These are phyloP conservation scores for Hipposideros larvatus DNA, from an alignment of 2,797 vertebrate species.

Conservation along the genomic window DNA sequence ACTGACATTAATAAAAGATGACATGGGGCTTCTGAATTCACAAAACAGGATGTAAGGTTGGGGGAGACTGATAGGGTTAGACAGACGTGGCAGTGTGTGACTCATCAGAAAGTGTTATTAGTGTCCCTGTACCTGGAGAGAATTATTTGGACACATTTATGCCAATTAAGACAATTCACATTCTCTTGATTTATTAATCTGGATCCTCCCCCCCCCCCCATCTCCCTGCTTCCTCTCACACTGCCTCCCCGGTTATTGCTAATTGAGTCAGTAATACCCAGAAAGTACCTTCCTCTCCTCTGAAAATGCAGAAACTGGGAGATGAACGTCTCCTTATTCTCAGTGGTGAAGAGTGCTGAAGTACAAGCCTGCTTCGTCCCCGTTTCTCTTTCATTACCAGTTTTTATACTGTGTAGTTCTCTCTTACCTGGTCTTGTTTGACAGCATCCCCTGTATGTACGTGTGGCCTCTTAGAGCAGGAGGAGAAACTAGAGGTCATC, in stretches of 20 bases:
- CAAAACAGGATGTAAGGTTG: neutral
- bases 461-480: neutral
- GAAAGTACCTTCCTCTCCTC: neutral
- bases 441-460: neutral
- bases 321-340: neutral
- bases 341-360: neutral
- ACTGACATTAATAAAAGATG: neutral
- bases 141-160: neutral
- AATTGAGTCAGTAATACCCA: slow-evolving; percentile 12
- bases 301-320: neutral
- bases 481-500: neutral
- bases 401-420: neutral
- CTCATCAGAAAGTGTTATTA: neutral
- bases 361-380: neutral
- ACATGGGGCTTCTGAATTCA: neutral
- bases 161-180: neutral
- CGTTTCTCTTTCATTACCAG: neutral
- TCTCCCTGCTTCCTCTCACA: neutral
- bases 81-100: neutral
- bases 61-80: neutral
- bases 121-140: neutral
- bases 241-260: neutral
- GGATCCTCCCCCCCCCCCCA: accelerated
- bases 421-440: neutral
- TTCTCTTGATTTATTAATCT: slow-evolving; percentile 43